Conservation (phyloP, 2,113 vertebrate genomes). For the Columbina picui region DNA sequence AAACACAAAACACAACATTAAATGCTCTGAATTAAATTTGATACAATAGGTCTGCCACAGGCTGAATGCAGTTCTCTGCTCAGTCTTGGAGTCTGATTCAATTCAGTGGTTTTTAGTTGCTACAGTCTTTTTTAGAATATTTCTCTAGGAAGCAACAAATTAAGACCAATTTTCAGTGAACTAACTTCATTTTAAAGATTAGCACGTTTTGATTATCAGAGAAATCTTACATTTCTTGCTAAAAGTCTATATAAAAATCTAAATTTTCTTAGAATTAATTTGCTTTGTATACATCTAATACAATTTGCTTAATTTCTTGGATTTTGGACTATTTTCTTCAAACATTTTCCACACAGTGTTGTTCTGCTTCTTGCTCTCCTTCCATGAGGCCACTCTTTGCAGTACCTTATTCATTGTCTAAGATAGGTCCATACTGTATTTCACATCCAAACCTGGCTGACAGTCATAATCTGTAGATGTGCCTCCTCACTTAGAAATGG, state of each 20-base stretch:
- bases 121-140: neutral
- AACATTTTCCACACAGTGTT: neutral
- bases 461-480: neutral
- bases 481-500: neutral
- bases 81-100: neutral
- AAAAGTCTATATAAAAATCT: neutral
- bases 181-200: neutral
- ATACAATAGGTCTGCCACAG: neutral
- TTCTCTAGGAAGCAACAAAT: neutral
- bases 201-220: neutral
- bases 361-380: neutral
- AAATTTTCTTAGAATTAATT: neutral
- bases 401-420: neutral
- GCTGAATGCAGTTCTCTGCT: neutral
- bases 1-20: neutral
- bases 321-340: neutral
- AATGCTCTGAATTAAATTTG: constrained; percentile 9
- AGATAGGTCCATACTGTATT: neutral
- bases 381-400: neutral
- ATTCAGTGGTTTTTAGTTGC: neutral
- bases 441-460: neutral
- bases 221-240: neutral
- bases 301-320: neutral
- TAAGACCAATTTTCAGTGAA: neutral
- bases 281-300: neutral